Evolutionary conservation across 2,888 invertebrate species (phyloP), one percentile per base, ranked within the genome.

Genomic region (Ferrisia virgata): DNA sequence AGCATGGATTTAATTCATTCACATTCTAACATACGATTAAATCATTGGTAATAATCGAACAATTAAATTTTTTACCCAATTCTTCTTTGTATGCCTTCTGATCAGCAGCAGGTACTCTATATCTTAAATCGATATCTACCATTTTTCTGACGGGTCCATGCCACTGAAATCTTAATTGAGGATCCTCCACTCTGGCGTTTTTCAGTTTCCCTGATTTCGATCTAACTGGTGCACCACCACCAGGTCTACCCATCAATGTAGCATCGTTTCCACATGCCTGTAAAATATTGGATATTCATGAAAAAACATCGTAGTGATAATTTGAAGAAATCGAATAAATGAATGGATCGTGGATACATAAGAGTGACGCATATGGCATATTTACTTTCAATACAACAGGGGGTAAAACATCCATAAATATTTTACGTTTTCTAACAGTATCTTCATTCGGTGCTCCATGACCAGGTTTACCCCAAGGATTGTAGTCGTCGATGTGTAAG

Each of bases 401-500:
- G 36, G 85, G 40, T 76, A 85, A 36, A 72, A 85, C 58, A 11
- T 86, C 86, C 53, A 82, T 33, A 39, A 86, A 86, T 64, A 86
- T 85, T 85, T 85, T 86, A 13, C 86, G 84, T 83, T 86, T 92
- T 25, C 94, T 91, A 40, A 92, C 88, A 85, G 92, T 91, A 25
- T 88, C 89, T 13, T 90, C 87, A 87, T 93, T 93, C 76, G 94
- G 93, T 25, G 94, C 94, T 33, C 94, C 94, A 79, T 93, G 93
- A 2, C 94, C 94, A 11, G 93, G 93, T 85, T 92, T 91, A 4
- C 94, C 94, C 94, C 94, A 95, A 8, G 95, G 95, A 89, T 93
- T 93, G 88, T 94, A 94, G 86, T 91, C 92, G 85, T 92, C 91
- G 89, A 93, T 84, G 39, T 84, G 84, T 79, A 84, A 84, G 22